Evolutionary conservation across 2,888 invertebrate species (phyloP), one percentile per base, ranked within the genome.

Genomic region (Sesia apiformis): DNA sequence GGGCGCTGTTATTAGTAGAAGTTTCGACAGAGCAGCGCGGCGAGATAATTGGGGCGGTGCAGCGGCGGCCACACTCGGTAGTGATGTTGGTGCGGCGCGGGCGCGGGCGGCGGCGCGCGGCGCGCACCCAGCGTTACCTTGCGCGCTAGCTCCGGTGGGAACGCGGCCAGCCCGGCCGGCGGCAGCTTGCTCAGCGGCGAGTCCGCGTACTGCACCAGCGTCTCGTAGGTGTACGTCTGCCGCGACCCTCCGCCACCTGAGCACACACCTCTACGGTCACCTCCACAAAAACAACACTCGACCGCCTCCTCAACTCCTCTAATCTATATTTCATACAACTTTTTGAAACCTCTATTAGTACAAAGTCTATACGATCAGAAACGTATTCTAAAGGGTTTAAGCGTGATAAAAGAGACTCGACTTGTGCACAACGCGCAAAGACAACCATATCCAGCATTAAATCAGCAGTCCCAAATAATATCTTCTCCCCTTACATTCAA

Each of bases 111-210:
- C 60, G 61, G 57, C 56, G 63, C 63, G 69, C 63, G 66, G 61
- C 65, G 68, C 64, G 65, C 64, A 58, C 70, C 58, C 67, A 65
- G 72, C 72, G 81, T 81, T 85, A 90, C 90, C 89, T 89, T 90
- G 85, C 90, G 89, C 77, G 85, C 85, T 67, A 90, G 81, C 77
- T 90, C 89, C 65, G 83, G 70, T 72, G 90, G 90, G 79, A 90
- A 87, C 57, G 74, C 76, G 63, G 77, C 83, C 66, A 88, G 83
- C 55, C 84, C 85, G 70, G 79, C 78, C 60, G 90, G 90, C 77
- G 86, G 85, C 84, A 84, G 79, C 83, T 89, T 88, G 84, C 87
- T 87, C 57, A 90, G 88, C 78, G 89, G 90, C 65, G 90, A 89
- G 75, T 85, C 84, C 58, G 90, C 87, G 81, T 84, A 89, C 81